These are phyloP conservation scores for Manis crassicaudata DNA, from an alignment of 2,797 vertebrate genomes.

Conservation along the genomic window DNA sequence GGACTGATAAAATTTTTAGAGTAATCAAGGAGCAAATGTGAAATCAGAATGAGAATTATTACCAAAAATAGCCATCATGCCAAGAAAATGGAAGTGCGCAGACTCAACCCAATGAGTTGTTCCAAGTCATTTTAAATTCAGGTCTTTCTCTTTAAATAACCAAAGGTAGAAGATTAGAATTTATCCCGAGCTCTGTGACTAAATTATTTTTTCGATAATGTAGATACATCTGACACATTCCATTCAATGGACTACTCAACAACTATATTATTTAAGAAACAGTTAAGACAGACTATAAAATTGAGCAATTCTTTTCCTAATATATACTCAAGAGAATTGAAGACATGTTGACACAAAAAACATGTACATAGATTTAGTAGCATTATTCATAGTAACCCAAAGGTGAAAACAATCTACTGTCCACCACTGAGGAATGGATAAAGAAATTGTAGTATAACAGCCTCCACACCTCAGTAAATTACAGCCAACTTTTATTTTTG, in stretches of 20 bases:
- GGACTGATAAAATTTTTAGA: background rate
- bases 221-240: background rate
- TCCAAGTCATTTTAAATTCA: background rate
- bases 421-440: background rate
- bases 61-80: background rate
- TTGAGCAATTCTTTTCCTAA: background rate
- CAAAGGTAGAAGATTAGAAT: background rate
- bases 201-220: background rate
- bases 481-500: background rate
- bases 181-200: background rate
- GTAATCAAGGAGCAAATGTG: background rate
- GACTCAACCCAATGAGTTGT: background rate
- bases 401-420: background rate
- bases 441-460: background rate
- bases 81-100: background rate
- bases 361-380: background rate
- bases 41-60: background rate
- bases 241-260: background rate
- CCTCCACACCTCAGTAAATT: slow-evolving; percentile 1
- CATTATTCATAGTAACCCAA: background rate
- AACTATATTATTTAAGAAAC: slow-evolving; percentile 5
- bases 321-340: background rate
- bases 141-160: slow-evolving; percentile 13
- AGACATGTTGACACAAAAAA: background rate
- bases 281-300: background rate